Conservation (phyloP, 2,113 vertebrate genomes). For the Gymnorhina tibicen region DNA sequence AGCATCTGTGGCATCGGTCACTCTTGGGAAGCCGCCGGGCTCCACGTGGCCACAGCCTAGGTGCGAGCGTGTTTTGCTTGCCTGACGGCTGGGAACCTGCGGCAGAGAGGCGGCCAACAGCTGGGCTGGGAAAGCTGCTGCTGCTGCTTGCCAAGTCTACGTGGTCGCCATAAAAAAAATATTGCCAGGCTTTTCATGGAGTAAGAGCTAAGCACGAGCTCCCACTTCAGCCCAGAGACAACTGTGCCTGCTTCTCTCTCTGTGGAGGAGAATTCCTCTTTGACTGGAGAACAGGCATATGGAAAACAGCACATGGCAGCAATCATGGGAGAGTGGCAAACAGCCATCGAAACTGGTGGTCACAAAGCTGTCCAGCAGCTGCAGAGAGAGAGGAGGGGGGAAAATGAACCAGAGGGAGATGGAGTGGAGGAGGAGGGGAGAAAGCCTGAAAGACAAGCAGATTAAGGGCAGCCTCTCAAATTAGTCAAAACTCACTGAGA, state of each 20-base stretch:
- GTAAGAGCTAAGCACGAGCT: not conserved
- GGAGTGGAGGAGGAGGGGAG: constrained; percentile 13
- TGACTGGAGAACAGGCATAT: not conserved
- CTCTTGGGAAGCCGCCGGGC: fast-evolving
- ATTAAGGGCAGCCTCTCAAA: not conserved
- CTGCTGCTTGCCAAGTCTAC: not conserved
- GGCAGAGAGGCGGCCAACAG: not conserved
- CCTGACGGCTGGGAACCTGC: not conserved
- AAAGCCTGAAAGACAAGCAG: not conserved
- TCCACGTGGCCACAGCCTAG: fast-evolving
- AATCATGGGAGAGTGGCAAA: constrained; percentile 52
- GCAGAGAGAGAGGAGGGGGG: not conserved
- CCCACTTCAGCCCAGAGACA: not conserved
- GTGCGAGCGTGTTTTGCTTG: fast-evolving
- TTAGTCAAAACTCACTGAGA: not conserved
- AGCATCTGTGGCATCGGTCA: not conserved
- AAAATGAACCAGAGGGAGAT: not conserved
- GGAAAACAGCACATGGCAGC: constrained; percentile 50
- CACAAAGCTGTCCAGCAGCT: constrained; percentile 60
- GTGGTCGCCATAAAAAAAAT: not conserved
- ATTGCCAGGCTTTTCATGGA: not conserved
- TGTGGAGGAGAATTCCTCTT: not conserved
- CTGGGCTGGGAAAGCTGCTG: not conserved
- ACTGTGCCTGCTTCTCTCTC: not conserved
- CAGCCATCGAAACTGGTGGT: constrained; percentile 42